Base-by-base conservation (phyloP, 1,140 invertebrate genomes). In the Pseudomyrmex pallidus region DNA sequence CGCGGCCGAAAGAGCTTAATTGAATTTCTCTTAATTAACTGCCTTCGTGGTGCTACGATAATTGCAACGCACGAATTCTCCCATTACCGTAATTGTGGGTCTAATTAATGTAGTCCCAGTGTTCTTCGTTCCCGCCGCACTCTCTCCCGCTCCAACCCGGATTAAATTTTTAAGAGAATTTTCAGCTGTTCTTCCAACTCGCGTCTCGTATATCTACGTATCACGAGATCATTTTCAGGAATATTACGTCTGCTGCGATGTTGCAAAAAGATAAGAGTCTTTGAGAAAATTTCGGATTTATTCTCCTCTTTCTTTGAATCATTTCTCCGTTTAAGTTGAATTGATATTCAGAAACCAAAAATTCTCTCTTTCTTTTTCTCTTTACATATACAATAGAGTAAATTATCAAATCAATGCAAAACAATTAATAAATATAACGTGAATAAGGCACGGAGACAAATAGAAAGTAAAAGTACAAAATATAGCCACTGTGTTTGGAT, bases 21-120 rank as follows among this genome's bases (percentile, higher is more conserved):
- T 90, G 88, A 90, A 90, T 90, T 90, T 90, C 85, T 87, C 87
- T 89, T 90, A 89, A 90, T 90, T 90, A 90, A 90, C 88, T 87
- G 70, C 80, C 85, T 89, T 89, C 85, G 74, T 22, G 64, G 85
- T 74, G 88, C 62, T 70, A 72, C 88, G 87, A 90, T 90, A 90
- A 90, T 90, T 90, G 87, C 87, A 73, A 87, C 78, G 85, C 88
- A 87, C 88, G 83, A 87, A 89, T 85, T 87, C 83, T 44, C 88
- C 88, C 88, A 90, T 90, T 90, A 90, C 88, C 85, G 88, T 90
- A 90, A 90, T 90, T 90, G 85, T 87, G 63, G 87, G 74, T 85
- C 87, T 85, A 90, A 90, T 90, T 89, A 89, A 89, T 85, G 83
- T 87, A 85, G 87, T 84, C 70, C 78, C 17, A 72, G 52, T 82